Evolutionary conservation across 2,113 vertebrate genomes (phyloP).

Genomic region (Todiramphus saurophagus): DNA sequence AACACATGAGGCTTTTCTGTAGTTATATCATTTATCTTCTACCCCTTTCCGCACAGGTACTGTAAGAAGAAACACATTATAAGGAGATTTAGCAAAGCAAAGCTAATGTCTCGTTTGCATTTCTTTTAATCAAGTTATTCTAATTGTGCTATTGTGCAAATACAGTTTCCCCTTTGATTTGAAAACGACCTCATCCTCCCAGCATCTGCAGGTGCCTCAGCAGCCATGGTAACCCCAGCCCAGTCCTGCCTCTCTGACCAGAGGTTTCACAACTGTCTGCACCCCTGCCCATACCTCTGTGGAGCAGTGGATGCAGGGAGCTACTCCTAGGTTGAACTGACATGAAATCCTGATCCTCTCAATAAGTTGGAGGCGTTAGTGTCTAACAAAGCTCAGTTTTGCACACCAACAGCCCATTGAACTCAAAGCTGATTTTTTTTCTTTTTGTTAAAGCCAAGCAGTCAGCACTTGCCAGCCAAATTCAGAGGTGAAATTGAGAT

Average conservation of each 20-base stretch:
- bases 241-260: background rate
- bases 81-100: background rate
- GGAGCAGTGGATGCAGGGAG: background rate
- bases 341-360: background rate
- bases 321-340: background rate
- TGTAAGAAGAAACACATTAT: background rate
- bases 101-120: constrained; percentile 1
- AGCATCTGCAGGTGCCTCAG: background rate
- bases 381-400: background rate
- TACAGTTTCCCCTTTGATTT: background rate
- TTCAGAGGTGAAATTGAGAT: background rate
- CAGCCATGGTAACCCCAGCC: background rate
- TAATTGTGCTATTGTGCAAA: background rate
- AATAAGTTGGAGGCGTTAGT: background rate
- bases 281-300: background rate
- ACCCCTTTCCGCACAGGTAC: background rate
- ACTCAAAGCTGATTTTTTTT: background rate
- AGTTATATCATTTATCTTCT: background rate
- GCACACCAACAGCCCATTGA: background rate
- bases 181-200: background rate
- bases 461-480: background rate
- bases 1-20: background rate
- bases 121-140: constrained; percentile 48
- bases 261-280: background rate
- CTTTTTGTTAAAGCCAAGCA: background rate